These are phyloP conservation scores for Altica lythri DNA, from an alignment of 2,888 invertebrate genomes.

Conservation along the genomic window DNA sequence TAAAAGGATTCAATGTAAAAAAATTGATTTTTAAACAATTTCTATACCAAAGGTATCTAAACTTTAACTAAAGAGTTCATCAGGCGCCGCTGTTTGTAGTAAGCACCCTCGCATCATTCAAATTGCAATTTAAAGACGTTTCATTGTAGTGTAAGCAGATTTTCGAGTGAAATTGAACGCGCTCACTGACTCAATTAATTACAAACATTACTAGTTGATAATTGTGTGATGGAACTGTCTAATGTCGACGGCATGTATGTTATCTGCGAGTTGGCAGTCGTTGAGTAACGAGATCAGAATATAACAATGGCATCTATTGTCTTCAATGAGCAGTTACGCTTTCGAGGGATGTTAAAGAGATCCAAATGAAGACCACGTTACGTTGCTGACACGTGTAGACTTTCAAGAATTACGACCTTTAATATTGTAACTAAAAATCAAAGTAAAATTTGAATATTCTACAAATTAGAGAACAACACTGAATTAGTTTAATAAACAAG, in stretches of 20 bases:
- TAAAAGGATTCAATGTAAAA: no score
- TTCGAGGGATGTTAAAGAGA: no score
- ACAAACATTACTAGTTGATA: constrained; percentile 36
- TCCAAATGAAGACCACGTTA: no score
- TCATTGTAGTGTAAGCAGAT: constrained; percentile 24
- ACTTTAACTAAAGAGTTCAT: background rate
- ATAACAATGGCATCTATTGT: constrained; percentile 14
- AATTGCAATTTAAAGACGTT: constrained; percentile 21
- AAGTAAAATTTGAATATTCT: no score
- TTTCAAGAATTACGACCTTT: no score
- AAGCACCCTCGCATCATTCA: constrained; percentile 8
- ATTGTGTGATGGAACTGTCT: constrained; percentile 36
- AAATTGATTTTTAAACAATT: no score
- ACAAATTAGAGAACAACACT: no score
- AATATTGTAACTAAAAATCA: no score
- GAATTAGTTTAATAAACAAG: no score
- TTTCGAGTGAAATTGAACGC: constrained; percentile 27
- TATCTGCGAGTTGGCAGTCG: constrained; percentile 35
- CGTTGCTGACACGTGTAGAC: no score
- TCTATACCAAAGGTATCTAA: background rate
- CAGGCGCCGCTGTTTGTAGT: background rate
- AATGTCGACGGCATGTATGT: constrained; percentile 35
- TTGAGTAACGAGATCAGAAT: constrained; percentile 22
- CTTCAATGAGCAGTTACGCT: constrained; percentile 9
- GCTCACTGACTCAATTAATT: constrained; percentile 31